These are phyloP conservation scores for Garrulus glandarius DNA, from an alignment of 2,797 vertebrate genomes.

Conservation along the genomic window DNA sequence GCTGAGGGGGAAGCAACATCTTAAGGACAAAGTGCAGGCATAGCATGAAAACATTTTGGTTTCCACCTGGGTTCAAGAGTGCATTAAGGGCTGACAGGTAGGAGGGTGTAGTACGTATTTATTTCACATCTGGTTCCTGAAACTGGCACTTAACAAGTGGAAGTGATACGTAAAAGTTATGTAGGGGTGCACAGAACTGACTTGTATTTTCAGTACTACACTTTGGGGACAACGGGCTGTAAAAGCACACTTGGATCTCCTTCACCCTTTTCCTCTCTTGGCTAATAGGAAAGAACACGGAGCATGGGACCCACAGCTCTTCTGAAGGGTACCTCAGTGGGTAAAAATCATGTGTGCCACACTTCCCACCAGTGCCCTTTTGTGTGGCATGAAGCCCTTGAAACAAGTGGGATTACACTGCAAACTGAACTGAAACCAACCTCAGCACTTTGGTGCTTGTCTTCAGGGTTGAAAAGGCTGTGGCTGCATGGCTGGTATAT, in stretches of 20 bases:
- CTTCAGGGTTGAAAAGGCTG: background rate
- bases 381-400: background rate
- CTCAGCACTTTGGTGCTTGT: background rate
- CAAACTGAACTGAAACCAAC: background rate
- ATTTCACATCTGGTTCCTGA: background rate
- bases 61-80: background rate
- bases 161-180: background rate
- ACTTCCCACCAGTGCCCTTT: background rate
- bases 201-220: fast-evolving
- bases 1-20: background rate
- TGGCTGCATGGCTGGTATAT: background rate
- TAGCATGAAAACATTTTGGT: background rate
- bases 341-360: background rate
- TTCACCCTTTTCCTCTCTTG: background rate
- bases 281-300: background rate
- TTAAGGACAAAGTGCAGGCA: background rate
- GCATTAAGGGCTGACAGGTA: background rate
- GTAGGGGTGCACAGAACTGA: background rate
- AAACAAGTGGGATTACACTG: background rate
- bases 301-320: background rate
- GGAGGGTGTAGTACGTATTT: background rate
- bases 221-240: background rate
- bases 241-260: background rate
- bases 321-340: background rate
- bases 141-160: background rate